Evolutionary conservation across 2,113 vertebrate species (phyloP), one percentile per base, ranked within the genome.

Genomic region (Copsychus sechellarum): DNA sequence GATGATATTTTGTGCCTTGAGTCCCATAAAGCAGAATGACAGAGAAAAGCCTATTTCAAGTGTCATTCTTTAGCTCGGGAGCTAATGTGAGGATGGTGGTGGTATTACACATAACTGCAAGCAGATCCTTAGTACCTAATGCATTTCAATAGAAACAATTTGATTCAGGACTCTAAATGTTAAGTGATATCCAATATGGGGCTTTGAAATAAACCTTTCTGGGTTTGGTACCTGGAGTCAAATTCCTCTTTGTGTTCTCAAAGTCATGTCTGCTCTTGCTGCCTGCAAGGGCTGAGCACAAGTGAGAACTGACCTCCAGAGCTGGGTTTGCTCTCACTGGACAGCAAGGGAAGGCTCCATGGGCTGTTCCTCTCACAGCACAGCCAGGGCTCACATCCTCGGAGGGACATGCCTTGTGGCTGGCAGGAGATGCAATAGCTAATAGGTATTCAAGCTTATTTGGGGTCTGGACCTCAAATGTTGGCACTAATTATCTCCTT

Each of bases 241-340:
- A 60, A 40, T 24, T 64, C 16, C 15, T 70, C 3, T 36, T 50
- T 5, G 1, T 9, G 2, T 33, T 51, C 57, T 81, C 21, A 76
- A 36, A 50, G 13, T 4, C 4, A 0, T 12, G 14, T 29, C 33
- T 48, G 0, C 51, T 71, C 19, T 25, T 76, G n/a, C 26, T 65
- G 8, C 33, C 33, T 47, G 16, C 24, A n/a, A 50, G 29, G 25
- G 38, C 43, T 65, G 14, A 90, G 20, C 70, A 56, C 29, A 80
- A 14, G 18, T 13, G 12, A 23, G 36, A 66, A 1, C 36, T 62
- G 11, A 2, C 23, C n/a, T 53, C 26, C 8, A 8, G 3, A 1
- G 4, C 33, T 79, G 33, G 5, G 3, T 56, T 66, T 65, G 8
- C 25, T 71, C 25, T 42, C 47, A 8, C 31, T 33, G 36, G 22